Evolutionary conservation across 37 sponge, comb jelly and placozoan species (phyloP).

Genomic region (Amphimedon queenslandica): DNA sequence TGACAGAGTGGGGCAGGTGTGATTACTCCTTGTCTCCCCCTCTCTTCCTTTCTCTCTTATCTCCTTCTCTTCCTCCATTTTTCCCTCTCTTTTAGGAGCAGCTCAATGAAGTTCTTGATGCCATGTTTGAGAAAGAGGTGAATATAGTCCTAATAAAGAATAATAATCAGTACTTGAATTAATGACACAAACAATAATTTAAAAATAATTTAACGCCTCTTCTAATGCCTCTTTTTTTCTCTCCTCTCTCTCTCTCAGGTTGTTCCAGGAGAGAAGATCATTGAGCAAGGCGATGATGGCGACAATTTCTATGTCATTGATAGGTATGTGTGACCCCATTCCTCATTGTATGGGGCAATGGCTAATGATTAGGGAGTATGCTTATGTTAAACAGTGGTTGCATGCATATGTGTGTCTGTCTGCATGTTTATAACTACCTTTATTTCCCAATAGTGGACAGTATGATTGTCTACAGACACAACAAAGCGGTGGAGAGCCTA

Average conservation of each 20-base stretch:
- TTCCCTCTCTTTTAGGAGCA: slow-evolving; percentile 83
- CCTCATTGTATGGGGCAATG: background rate
- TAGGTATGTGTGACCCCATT: slow-evolving; percentile 36
- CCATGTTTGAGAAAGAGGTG: slow-evolving; percentile 93
- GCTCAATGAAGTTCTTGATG: slow-evolving; percentile 74
- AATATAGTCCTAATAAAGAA: background rate
- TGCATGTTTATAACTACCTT: slow-evolving; percentile 43
- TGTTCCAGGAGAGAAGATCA: slow-evolving; percentile 59
- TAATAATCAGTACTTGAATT: no score
- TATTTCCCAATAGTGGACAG: slow-evolving; percentile 32
- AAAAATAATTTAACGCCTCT: no score
- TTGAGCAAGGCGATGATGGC: slow-evolving; percentile 92
- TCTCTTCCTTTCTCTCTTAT: no score
- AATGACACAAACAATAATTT: no score
- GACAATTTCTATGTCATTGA: slow-evolving; percentile 98
- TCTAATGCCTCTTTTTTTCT: no score
- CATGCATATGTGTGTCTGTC: slow-evolving; percentile 37
- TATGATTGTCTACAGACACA: slow-evolving; percentile 38
- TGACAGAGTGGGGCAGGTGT: no score
- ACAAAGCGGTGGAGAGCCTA: slow-evolving; percentile 34
- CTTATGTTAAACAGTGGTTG: slow-evolving; percentile 18
- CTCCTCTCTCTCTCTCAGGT: slow-evolving; percentile 41
- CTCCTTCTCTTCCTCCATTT: no score
- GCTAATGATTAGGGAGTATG: slow-evolving; percentile 1
- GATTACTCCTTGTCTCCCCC: no score